These are phyloP conservation scores for Stegodyphus mimosarum DNA, from an alignment of 1,140 invertebrate genomes.

Conservation along the genomic window DNA sequence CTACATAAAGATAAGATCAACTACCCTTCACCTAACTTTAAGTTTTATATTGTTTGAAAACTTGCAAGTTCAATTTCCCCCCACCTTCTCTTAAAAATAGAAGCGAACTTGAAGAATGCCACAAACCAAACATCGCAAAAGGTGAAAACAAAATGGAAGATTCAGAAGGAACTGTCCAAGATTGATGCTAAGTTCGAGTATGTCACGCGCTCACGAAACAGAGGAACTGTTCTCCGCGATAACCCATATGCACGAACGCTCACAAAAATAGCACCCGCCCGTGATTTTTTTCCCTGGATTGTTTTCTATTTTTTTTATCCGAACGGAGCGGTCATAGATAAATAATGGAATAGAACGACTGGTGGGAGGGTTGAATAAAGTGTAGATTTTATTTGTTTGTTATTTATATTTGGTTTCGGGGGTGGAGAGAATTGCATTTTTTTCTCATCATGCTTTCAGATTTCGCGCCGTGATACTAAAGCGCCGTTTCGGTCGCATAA, in stretches of 20 bases:
- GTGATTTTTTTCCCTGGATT: conserved; percentile 8
- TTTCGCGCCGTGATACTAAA: too few species aligned
- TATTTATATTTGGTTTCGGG: background rate
- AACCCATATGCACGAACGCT: conserved; percentile 57
- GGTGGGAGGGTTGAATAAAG: background rate
- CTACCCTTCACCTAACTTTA: too few species aligned
- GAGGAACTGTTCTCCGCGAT: conserved; percentile 54
- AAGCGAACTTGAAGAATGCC: too few species aligned
- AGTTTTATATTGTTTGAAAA: too few species aligned
- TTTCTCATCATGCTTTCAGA: too few species aligned
- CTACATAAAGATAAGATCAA: too few species aligned
- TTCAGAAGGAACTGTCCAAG: conserved; percentile 12
- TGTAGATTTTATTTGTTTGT: background rate
- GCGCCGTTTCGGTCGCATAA: too few species aligned
- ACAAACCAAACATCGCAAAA: background rate
- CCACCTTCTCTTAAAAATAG: too few species aligned
- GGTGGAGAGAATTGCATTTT: background rate
- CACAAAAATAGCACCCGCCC: conserved; percentile 35
- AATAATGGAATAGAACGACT: conserved; percentile 33
- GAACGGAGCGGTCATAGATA: conserved; percentile 42
- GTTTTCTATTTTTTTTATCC: conserved; percentile 26
- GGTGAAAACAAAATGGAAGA: background rate
- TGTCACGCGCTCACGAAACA: conserved; percentile 32
- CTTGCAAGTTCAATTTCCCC: too few species aligned
- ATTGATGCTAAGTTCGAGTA: conserved; percentile 48